A percentile compares a stretch with the other conserved stretches of the same genome.
phyloP scores from a whole-genome alignment of 1,140 invertebrate species.

The Muscidifurax raptorellus region DNA sequence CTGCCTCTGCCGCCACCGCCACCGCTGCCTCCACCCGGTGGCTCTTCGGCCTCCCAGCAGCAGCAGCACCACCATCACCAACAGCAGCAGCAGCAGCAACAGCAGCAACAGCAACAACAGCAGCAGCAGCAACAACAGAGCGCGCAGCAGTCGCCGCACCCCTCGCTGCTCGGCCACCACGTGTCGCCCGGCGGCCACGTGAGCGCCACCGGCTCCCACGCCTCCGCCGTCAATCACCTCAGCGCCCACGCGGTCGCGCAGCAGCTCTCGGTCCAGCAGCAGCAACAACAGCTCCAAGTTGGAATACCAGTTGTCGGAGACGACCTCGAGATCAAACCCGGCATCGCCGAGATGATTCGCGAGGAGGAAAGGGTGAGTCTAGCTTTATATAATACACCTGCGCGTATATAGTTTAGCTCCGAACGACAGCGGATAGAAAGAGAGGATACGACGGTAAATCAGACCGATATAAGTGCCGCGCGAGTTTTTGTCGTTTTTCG shows the following conservation, averaged over 20 bases:
- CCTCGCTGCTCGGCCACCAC: conserved; percentile 65
- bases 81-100: conserved; percentile 52
- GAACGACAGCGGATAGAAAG: conserved; percentile 17
- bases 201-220: conserved; percentile 65
- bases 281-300: conserved; percentile 64
- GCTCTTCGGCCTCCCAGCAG: conserved; percentile 43
- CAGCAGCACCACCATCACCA: conserved; percentile 51
- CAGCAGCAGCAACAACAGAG: not conserved
- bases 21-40: conserved; percentile 65
- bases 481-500: conserved; percentile 18
- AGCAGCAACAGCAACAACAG: conserved; percentile 52
- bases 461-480: conserved; percentile 60
- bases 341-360: conserved; percentile 95
- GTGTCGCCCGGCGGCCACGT: conserved; percentile 73
- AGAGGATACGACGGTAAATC: conserved; percentile 63
- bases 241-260: conserved; percentile 68
- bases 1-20: conserved; percentile 67
- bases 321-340: conserved; percentile 93
- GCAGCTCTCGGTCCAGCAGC: conserved; percentile 64
- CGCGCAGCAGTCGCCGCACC: not conserved
- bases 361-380: conserved; percentile 95
- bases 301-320: conserved; percentile 75
- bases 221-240: conserved; percentile 70
- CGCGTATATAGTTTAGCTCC: not conserved
- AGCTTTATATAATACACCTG: not conserved